phyloP scores from a whole-genome alignment of 2,797 vertebrate genomes.

The Danio albolineatus region DNA sequence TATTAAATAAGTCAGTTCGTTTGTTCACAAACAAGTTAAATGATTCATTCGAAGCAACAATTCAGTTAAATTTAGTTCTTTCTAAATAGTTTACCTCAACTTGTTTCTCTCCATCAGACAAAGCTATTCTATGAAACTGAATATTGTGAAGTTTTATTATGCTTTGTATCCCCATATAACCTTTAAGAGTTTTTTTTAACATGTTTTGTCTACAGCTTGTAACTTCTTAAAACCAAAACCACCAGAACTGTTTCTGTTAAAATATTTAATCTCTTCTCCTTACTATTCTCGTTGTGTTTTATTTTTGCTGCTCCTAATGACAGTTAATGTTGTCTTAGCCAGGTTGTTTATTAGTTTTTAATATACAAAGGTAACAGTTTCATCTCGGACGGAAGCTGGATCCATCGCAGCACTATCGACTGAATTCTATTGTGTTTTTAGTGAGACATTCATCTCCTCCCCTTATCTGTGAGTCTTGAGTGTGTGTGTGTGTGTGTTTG shows the following conservation, averaged over 20 bases:
- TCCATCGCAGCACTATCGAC: constrained; percentile 35
- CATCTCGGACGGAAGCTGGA: constrained; percentile 2
- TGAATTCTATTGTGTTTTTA: constrained; percentile 48
- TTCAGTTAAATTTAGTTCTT: too few relatives aligned
- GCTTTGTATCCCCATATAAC: too few relatives aligned
- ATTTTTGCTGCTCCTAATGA: background rate
- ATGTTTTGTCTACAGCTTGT: background rate
- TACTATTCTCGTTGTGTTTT: background rate
- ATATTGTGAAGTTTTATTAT: too few relatives aligned
- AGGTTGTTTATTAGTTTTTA: constrained; percentile 34
- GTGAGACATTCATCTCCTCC: constrained; percentile 44
- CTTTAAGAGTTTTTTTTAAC: too few relatives aligned
- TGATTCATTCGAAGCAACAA: background rate
- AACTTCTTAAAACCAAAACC: background rate
- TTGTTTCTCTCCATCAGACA: too few relatives aligned
- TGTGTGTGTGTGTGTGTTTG: constrained; percentile 40
- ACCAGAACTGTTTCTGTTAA: background rate
- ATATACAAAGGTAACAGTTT: constrained; percentile 16
- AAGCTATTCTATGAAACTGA: too few relatives aligned
- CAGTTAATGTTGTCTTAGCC: constrained; percentile 21
- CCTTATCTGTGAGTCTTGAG: constrained; percentile 50
- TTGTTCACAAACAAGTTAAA: background rate
- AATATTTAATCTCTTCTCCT: background rate
- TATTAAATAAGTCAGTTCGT: background rate
- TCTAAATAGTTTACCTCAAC: background rate